phyloP scores from a whole-genome alignment of 2,888 invertebrate species.

The Caenorhabditis sp. region DNA sequence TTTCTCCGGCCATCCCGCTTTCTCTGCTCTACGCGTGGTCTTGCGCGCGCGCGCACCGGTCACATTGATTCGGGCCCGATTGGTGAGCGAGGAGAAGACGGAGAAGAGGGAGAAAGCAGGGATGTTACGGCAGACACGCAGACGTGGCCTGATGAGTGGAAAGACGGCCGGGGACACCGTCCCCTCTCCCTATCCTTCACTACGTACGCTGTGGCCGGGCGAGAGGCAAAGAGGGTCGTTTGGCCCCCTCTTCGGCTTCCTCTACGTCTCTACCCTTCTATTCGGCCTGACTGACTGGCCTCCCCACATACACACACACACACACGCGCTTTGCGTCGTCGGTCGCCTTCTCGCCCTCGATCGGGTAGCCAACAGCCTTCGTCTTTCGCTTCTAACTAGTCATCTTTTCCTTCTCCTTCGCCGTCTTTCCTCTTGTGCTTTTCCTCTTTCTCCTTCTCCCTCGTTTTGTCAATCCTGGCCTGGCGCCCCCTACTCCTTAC shows the following conservation, averaged over 20 bases:
- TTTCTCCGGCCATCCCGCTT: not conserved
- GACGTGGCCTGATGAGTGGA: slow-evolving; percentile 39
- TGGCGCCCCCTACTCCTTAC: not conserved
- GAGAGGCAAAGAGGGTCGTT: slow-evolving; percentile 30
- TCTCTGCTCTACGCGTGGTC: slow-evolving; percentile 17
- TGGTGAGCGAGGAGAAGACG: slow-evolving; percentile 1
- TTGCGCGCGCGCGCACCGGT: slow-evolving; percentile 35
- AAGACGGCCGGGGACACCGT: slow-evolving; percentile 16
- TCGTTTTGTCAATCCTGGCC: slow-evolving; percentile 20
- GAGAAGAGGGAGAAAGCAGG: not conserved
- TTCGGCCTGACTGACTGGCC: slow-evolving; percentile 59
- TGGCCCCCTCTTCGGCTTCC: slow-evolving; percentile 23
- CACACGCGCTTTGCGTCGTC: slow-evolving; percentile 34
- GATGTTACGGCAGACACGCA: slow-evolving; percentile 11
- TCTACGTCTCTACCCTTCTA: slow-evolving; percentile 62
- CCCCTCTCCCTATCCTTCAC: slow-evolving; percentile 7
- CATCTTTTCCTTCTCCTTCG: slow-evolving; percentile 12
- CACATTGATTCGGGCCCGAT: slow-evolving; percentile 48
- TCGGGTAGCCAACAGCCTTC: slow-evolving; percentile 41
- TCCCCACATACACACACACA: slow-evolving; percentile 46
- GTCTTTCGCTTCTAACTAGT: slow-evolving; percentile 39
- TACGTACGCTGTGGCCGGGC: slow-evolving; percentile 11
- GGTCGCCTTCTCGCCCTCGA: slow-evolving; percentile 56
- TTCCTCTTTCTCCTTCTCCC: not conserved
- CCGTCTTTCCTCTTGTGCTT: not conserved